A percentile compares a stretch with the other conserved stretches of the same genome.
These are phyloP conservation scores for Alethe diademata DNA, from an alignment of 2,113 vertebrate genomes.

Conservation along the genomic window DNA sequence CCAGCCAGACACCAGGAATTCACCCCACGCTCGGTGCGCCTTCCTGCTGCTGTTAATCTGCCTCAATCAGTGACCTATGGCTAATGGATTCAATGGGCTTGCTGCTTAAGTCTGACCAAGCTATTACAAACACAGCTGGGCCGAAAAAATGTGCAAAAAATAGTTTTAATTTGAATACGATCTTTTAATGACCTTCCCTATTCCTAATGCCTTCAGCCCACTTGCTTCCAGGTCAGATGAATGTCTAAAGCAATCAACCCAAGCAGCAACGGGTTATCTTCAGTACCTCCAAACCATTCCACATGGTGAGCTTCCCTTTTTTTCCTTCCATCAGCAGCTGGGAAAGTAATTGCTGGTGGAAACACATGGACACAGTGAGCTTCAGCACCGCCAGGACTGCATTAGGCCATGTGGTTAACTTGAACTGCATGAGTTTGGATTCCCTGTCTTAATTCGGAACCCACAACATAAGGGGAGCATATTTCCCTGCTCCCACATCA, in stretches of 20 bases:
- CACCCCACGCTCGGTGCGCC: background rate
- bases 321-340: constrained; percentile 5
- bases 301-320: background rate
- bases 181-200: background rate
- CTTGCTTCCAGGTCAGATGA: background rate
- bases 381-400: background rate
- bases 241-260: background rate
- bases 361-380: background rate
- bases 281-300: background rate
- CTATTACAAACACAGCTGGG: background rate
- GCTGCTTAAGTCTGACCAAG: background rate
- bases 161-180: background rate
- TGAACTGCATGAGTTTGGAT: constrained; percentile 42
- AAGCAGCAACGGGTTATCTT: background rate
- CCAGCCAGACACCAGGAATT: background rate
- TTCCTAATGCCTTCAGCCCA: background rate
- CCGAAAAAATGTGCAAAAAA: background rate
- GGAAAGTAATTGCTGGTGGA: constrained; percentile 47
- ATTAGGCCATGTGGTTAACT: constrained; percentile 49
- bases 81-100: background rate
- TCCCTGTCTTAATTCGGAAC: constrained; percentile 39
- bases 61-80: background rate
- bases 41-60: background rate
- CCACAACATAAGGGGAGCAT: constrained; percentile 55
- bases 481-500: constrained; percentile 48